Conservation (phyloP, 2,797 vertebrate genomes). For the Cryptoprocta ferox region DNA sequence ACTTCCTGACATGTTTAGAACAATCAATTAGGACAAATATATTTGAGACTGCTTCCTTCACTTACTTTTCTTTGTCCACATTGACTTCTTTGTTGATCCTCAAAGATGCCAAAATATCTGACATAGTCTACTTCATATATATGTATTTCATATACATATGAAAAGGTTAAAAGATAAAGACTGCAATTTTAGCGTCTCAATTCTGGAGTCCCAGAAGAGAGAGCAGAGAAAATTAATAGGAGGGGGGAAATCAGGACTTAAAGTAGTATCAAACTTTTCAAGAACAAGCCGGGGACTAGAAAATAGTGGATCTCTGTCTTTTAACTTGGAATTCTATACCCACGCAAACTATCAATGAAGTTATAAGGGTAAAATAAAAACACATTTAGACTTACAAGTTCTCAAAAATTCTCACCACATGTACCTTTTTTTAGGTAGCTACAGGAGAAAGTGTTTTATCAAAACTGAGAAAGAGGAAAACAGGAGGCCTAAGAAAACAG, state of each 20-base stretch:
- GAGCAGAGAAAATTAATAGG: not conserved
- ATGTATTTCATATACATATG: not conserved
- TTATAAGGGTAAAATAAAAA: constrained; percentile 13
- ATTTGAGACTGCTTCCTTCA: not conserved
- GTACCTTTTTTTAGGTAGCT: not conserved
- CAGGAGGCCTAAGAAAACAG: not conserved
- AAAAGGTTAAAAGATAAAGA: not conserved
- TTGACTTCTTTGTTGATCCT: not conserved
- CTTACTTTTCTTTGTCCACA: not conserved
- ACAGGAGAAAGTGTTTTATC: not conserved
- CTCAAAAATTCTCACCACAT: not conserved
- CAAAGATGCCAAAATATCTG: not conserved
- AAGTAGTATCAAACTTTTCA: constrained; percentile 36
- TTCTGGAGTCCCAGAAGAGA: not conserved
- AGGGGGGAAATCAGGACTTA: not conserved
- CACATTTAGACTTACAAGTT: not conserved
- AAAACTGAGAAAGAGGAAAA: not conserved
- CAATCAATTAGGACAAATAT: not conserved
- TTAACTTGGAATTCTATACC: not conserved
- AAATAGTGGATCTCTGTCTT: not conserved
- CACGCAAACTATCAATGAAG: not conserved
- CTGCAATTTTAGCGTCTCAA: not conserved
- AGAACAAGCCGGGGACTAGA: not conserved
- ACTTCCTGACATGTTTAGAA: not conserved
- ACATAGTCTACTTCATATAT: not conserved